These are phyloP conservation scores for Phrynocephalus guinanensis DNA, from an alignment of 2,797 vertebrate genomes.

Conservation along the genomic window DNA sequence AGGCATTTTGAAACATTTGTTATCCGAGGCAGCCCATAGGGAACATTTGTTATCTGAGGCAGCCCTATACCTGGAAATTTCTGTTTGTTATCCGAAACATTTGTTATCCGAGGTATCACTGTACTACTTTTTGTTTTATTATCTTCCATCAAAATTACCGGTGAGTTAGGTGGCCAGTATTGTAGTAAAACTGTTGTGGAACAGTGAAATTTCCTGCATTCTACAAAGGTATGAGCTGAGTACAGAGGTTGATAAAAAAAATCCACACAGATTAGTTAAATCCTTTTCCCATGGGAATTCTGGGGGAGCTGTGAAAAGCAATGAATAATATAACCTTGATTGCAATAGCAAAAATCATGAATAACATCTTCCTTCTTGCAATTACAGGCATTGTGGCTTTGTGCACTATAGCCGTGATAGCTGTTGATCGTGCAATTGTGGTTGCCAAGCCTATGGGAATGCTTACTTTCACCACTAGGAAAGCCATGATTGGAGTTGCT, in stretches of 20 bases:
- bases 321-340: not conserved
- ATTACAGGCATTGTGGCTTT: constrained; percentile 79
- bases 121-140: not conserved
- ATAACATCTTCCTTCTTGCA: not conserved
- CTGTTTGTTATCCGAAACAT: too few species aligned
- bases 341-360: constrained; percentile 6
- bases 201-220: not conserved
- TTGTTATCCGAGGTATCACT: too few species aligned
- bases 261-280: not conserved
- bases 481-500: constrained; percentile 72
- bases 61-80: too few species aligned
- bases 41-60: too few species aligned
- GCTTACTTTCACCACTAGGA: constrained; percentile 73
- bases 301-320: not conserved
- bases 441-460: constrained; percentile 78
- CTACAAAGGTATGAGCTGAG: not conserved
- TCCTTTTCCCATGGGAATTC: not conserved
- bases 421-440: constrained; percentile 80
- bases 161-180: not conserved
- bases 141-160: not conserved
- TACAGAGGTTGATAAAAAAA: not conserved
- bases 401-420: constrained; percentile 81
- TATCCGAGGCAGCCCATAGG: too few species aligned
- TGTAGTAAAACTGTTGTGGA: not conserved
- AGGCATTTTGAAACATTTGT: too few species aligned